phyloP scores from a whole-genome alignment of 2,113 vertebrate genomes.

The Alosa alosa region DNA sequence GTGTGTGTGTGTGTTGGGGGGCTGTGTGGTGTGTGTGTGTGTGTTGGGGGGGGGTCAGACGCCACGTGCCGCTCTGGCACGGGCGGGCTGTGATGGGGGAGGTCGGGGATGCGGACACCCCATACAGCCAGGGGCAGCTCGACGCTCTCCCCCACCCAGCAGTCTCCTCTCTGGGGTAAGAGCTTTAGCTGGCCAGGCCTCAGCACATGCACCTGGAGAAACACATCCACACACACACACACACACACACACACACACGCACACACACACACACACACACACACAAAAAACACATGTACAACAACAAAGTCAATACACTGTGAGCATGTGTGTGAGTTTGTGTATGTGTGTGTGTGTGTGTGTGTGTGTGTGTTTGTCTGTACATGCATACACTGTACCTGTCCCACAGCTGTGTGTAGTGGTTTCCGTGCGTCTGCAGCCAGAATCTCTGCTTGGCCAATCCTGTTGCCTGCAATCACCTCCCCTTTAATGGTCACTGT shows the following conservation, averaged over 20 bases:
- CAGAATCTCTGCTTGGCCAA: slow-evolving; percentile 53
- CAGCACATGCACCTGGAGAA: slow-evolving; percentile 61
- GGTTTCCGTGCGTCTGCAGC: slow-evolving; percentile 64
- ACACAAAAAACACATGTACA: neutral
- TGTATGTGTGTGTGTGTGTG: slow-evolving; percentile 1
- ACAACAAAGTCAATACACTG: neutral
- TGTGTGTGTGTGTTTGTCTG: slow-evolving; percentile 25
- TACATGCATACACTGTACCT: slow-evolving; percentile 41
- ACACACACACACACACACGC: neutral
- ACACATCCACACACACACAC: neutral
- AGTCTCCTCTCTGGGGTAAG: slow-evolving; percentile 60
- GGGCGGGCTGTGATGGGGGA: neutral
- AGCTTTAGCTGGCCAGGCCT: slow-evolving; percentile 62
- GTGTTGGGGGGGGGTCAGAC: neutral
- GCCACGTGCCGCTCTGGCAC: neutral
- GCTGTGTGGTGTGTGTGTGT: slow-evolving; percentile 13
- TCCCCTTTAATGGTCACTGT: slow-evolving; percentile 68
- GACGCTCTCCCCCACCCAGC: slow-evolving; percentile 58
- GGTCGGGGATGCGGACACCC: slow-evolving; percentile 22
- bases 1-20: neutral
- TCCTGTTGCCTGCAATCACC: slow-evolving; percentile 54
- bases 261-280: neutral
- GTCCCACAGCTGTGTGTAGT: slow-evolving; percentile 57
- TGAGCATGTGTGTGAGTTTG: neutral
- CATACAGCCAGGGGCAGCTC: slow-evolving; percentile 66